Evolutionary conservation across 2,797 vertebrate species (phyloP).

Genomic region (Margarornis squamiger): DNA sequence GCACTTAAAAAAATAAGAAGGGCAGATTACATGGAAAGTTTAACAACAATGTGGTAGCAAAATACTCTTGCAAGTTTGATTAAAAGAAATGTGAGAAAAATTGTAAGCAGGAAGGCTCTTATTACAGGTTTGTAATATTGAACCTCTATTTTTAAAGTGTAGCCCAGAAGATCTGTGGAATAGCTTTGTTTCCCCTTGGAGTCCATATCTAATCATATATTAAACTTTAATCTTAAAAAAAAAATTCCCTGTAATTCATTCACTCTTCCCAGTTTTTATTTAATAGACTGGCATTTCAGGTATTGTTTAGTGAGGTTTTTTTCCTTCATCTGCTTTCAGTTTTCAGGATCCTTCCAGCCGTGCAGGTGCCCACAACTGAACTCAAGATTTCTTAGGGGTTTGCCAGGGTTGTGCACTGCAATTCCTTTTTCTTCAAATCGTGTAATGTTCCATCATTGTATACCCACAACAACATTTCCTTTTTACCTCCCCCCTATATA

Average conservation of each 20-base stretch:
- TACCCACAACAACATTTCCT: neutral
- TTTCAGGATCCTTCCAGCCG: neutral
- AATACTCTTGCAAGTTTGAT: neutral
- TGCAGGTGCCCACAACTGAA: neutral
- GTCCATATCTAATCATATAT: neutral
- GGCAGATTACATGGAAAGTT: neutral
- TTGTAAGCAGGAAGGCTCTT: neutral
- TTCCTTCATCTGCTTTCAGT: neutral
- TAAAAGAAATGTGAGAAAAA: neutral
- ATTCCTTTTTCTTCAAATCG: neutral
- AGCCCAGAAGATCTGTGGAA: neutral
- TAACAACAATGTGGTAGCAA: neutral
- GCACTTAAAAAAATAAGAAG: conserved; percentile 16
- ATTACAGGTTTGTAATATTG: neutral
- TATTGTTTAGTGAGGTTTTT: neutral
- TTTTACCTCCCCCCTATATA: neutral
- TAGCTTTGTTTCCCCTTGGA: neutral
- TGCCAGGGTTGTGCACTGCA: neutral
- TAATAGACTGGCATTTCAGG: neutral
- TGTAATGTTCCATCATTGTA: neutral
- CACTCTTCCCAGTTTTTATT: neutral
- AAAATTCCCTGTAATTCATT: neutral
- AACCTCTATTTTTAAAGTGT: neutral
- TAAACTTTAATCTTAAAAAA: neutral
- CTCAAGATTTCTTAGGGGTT: neutral